These are phyloP conservation scores for Melipona beecheii DNA, from an alignment of 2,888 invertebrate species.

Conservation along the genomic window DNA sequence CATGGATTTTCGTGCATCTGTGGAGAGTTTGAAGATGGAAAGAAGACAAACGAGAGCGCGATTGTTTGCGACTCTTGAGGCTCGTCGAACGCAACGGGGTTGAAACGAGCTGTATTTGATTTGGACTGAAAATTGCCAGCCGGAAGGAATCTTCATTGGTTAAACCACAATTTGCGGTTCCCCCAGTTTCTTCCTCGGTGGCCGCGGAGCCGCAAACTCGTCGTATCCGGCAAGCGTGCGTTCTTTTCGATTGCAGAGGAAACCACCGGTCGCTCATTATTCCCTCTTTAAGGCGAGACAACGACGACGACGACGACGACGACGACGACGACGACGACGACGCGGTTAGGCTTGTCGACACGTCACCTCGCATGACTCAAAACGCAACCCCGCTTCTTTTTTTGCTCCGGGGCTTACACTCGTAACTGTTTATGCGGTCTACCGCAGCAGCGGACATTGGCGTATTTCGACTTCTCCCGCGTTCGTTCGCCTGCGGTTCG, in stretches of 20 bases:
- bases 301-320: constrained; percentile 44
- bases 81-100: not conserved
- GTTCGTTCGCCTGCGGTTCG: constrained; percentile 64
- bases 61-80: not conserved
- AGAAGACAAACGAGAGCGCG: too few relatives aligned
- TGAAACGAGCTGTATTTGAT: not conserved
- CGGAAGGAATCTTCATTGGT: constrained; percentile 12
- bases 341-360: constrained; percentile 77
- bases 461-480: constrained; percentile 79
- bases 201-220: constrained; percentile 36
- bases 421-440: constrained; percentile 74
- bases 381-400: constrained; percentile 64
- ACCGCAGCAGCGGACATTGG: constrained; percentile 80
- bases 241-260: constrained; percentile 34
- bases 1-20: too few relatives aligned
- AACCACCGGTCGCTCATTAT: constrained; percentile 42
- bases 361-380: constrained; percentile 81
- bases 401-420: constrained; percentile 43
- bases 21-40: not conserved
- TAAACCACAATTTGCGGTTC: constrained; percentile 61
- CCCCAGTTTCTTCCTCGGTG: constrained; percentile 45
- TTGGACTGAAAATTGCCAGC: not conserved
- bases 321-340: too few relatives aligned
- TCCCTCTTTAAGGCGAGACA: constrained; percentile 57
- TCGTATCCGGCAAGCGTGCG: constrained; percentile 35